These are phyloP conservation scores for Drosophila emarginata DNA, from an alignment of 2,888 invertebrate species.

Conservation along the genomic window DNA sequence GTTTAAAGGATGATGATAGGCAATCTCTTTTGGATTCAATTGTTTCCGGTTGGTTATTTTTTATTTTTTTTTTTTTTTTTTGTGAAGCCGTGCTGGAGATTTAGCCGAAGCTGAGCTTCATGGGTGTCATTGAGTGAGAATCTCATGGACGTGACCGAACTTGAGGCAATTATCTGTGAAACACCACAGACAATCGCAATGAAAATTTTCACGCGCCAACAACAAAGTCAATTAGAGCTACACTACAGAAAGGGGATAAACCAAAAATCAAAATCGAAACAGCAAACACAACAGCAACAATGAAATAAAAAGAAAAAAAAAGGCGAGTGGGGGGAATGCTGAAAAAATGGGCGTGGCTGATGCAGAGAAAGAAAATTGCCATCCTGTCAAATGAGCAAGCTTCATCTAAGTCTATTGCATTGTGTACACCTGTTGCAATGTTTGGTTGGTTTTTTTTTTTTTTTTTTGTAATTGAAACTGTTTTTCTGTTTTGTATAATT, in stretches of 20 bases:
- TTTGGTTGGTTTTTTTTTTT: conserved; percentile 5
- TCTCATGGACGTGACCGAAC: conserved; percentile 61
- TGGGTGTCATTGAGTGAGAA: conserved; percentile 59
- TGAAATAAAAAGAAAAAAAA: conserved; percentile 21
- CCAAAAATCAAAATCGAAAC: conserved; percentile 34
- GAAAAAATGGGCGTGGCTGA: conserved; percentile 59
- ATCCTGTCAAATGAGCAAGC: conserved; percentile 51
- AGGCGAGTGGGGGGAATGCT: too few relatives aligned
- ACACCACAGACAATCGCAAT: conserved; percentile 35
- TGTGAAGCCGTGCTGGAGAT: not conserved
- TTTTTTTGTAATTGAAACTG: conserved; percentile 58
- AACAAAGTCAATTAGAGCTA: conserved; percentile 25
- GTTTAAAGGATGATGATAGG: conserved; percentile 33
- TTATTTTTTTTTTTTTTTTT: too few relatives aligned
- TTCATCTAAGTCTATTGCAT: conserved; percentile 3
- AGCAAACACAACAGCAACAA: not conserved
- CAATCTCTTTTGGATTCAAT: conserved; percentile 39
- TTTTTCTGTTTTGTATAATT: conserved; percentile 42
- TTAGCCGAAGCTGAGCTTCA: conserved; percentile 9
- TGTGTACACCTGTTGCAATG: conserved; percentile 19
- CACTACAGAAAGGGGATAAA: not conserved
- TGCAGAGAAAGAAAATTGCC: conserved; percentile 38
- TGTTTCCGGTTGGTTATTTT: conserved; percentile 42
- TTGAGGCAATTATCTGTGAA: conserved; percentile 5
- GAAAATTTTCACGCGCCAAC: conserved; percentile 52